Percentiles rank a stretch among this genome's conserved stretches.
phyloP scores from a whole-genome alignment of 2,888 invertebrate species.

The Arctia plantaginis region DNA sequence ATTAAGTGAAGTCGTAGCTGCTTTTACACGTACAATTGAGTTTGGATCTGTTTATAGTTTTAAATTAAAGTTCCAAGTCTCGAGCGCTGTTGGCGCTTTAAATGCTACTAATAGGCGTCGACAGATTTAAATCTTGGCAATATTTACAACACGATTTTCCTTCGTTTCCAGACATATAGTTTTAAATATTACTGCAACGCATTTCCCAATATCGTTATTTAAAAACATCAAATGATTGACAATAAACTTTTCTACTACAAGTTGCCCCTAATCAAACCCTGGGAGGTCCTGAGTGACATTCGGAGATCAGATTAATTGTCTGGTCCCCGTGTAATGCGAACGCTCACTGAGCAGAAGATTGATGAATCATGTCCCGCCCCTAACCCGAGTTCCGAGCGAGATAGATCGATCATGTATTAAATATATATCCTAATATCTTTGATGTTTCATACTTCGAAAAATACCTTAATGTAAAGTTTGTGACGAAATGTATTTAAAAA shows the following conservation, averaged over 20 bases:
- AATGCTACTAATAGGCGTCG: background rate
- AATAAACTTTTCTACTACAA: constrained; percentile 19
- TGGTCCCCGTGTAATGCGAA: constrained; percentile 51
- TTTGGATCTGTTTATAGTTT: background rate
- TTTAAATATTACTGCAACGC: background rate
- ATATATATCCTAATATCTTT: constrained; percentile 27
- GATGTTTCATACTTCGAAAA: constrained; percentile 1
- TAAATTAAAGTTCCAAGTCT: background rate
- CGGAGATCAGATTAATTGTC: constrained; percentile 55
- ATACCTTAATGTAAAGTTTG: background rate
- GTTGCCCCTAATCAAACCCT: constrained; percentile 34
- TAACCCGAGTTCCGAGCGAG: constrained; percentile 38
- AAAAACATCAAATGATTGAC: background rate
- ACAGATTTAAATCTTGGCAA: background rate
- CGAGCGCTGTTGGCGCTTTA: background rate
- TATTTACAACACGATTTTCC: background rate
- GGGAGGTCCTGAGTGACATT: constrained; percentile 42
- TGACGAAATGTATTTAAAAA: background rate
- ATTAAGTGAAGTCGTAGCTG: background rate
- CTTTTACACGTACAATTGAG: background rate
- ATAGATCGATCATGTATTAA: constrained; percentile 49
- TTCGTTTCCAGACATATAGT: background rate
- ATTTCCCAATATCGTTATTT: background rate
- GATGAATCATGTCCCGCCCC: constrained; percentile 48
- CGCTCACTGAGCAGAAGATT: constrained; percentile 49